Percentiles rank a stretch among this genome's conserved stretches.
Evolutionary conservation across 1,140 invertebrate genomes (phyloP).

Genomic region (Penaeus chinensis): DNA sequence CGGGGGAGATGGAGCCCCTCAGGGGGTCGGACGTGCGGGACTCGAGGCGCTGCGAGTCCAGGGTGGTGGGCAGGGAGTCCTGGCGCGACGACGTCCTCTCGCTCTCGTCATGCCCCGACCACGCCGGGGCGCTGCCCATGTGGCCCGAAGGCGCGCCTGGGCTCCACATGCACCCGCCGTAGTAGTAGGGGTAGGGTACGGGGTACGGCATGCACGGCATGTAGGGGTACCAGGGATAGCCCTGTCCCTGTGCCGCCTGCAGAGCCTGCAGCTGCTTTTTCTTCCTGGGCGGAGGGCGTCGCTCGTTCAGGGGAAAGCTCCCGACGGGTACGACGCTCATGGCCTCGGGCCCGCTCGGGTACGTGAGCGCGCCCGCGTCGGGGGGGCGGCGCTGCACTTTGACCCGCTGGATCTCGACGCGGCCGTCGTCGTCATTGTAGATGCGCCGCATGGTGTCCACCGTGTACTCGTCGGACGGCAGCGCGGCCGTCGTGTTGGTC

Average conservation of each 20-base stretch:
- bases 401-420: constrained; percentile 62
- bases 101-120: constrained; percentile 45
- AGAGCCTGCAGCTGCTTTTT: constrained; percentile 41
- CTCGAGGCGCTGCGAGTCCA: constrained; percentile 51
- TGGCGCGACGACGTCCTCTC: constrained; percentile 42
- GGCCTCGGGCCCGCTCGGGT: constrained; percentile 21
- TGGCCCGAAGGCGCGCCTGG: constrained; percentile 8
- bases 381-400: constrained; percentile 58
- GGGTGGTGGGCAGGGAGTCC: constrained; percentile 22
- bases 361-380: constrained; percentile 14
- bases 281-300: constrained; percentile 60
- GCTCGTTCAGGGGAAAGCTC: constrained; percentile 33
- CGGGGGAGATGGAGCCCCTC: constrained; percentile 39
- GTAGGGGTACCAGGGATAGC: constrained; percentile 58
- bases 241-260: constrained; percentile 1
- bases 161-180: constrained; percentile 52
- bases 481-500: constrained; percentile 13
- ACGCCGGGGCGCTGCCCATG: constrained; percentile 9
- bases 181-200: constrained; percentile 58
- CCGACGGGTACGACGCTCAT: constrained; percentile 52
- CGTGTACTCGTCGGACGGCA: constrained; percentile 58
- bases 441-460: constrained; percentile 60
- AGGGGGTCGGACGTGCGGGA: constrained; percentile 42
- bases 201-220: constrained; percentile 57
- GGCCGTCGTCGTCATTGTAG: constrained; percentile 62